A percentile compares a stretch with the other conserved stretches of the same genome.
phyloP scores from a whole-genome alignment of 1,140 invertebrate genomes.

The Halotydeus destructor region DNA sequence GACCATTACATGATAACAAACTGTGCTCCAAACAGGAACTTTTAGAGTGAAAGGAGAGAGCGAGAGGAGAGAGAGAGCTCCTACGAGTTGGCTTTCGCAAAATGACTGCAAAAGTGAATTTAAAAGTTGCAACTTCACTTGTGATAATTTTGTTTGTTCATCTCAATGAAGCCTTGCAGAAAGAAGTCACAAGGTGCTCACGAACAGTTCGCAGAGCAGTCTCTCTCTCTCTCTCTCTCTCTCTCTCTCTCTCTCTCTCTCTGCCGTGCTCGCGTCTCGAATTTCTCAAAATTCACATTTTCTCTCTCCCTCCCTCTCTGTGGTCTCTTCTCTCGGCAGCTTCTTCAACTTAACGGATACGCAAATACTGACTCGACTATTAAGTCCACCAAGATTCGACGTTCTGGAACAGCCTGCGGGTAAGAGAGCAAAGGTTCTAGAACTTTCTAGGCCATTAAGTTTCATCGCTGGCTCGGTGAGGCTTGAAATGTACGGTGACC shows the following conservation, averaged over 20 bases:
- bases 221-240: not conserved
- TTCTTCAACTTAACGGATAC: slow-evolving; percentile 16
- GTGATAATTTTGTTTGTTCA: not conserved
- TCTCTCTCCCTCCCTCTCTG: not conserved
- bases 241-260: not conserved
- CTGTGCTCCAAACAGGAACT: too few relatives aligned
- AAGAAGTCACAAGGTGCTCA: not conserved
- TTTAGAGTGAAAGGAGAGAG: too few relatives aligned
- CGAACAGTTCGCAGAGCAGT: not conserved
- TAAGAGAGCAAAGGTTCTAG: too few relatives aligned
- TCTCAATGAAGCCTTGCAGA: not conserved
- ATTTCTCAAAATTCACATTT: not conserved
- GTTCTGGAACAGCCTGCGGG: slow-evolving; percentile 14
- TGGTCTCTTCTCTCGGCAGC: not conserved
- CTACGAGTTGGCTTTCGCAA: too few relatives aligned
- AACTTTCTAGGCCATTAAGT: too few relatives aligned
- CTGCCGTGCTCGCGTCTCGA: not conserved
- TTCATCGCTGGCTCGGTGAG: too few relatives aligned
- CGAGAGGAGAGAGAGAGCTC: too few relatives aligned
- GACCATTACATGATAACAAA: too few relatives aligned
- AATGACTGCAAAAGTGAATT: too few relatives aligned
- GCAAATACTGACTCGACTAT: slow-evolving; percentile 16
- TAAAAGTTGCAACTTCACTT: slow-evolving; percentile 1
- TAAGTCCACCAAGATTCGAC: slow-evolving; percentile 15
- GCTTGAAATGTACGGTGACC: not conserved